A percentile compares a stretch with the other conserved stretches of the same genome.
Evolutionary conservation across 2,113 vertebrate genomes (phyloP).

Genomic region (Nymphicus hollandicus): DNA sequence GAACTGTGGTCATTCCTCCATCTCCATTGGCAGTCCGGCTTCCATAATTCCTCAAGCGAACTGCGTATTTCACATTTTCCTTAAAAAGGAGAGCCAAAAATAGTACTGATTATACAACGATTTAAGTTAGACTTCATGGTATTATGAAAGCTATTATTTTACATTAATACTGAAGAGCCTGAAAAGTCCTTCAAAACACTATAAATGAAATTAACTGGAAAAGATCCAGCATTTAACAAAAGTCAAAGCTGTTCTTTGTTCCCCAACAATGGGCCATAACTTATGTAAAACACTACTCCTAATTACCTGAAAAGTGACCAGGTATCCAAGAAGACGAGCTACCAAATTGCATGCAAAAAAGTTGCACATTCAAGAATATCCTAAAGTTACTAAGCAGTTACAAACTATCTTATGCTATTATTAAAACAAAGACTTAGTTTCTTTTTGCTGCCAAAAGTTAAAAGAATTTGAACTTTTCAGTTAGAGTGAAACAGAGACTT

Average conservation of each 20-base stretch:
- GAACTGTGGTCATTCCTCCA: conserved; percentile 96
- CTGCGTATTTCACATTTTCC: conserved; percentile 96
- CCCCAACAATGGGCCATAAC: rapidly evolving
- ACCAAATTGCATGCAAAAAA: background rate
- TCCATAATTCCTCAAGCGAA: conserved; percentile 95
- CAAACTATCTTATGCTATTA: background rate
- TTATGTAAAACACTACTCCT: background rate
- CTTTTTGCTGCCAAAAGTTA: background rate
- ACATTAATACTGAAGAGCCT: background rate
- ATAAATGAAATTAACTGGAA: background rate
- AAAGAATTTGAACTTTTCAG: background rate
- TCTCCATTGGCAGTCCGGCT: conserved; percentile 98
- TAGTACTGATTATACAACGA: background rate
- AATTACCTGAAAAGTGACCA: background rate
- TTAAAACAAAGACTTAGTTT: background rate
- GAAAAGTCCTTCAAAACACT: background rate
- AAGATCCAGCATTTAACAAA: background rate
- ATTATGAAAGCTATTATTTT: background rate
- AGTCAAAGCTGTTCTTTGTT: background rate
- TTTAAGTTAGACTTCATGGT: background rate
- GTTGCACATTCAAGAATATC: background rate
- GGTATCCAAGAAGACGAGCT: background rate
- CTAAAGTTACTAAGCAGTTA: background rate
- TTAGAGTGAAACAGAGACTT: background rate
- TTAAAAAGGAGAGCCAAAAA: conserved; percentile 49